phyloP scores from a whole-genome alignment of 2,888 invertebrate genomes.

The Resseliella maxima region DNA sequence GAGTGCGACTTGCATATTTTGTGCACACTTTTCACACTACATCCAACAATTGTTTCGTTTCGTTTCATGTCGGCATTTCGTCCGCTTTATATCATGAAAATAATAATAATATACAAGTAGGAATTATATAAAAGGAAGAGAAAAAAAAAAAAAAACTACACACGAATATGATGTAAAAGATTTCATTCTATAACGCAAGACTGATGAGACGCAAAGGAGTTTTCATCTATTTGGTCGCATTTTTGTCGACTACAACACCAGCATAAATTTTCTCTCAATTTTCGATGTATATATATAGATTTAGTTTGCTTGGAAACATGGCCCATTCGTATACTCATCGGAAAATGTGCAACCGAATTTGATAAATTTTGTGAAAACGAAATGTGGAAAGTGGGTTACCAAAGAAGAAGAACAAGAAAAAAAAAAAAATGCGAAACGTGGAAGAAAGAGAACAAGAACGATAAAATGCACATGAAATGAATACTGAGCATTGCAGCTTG shows the following conservation, averaged over 20 bases:
- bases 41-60: neutral
- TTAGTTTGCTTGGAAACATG: neutral
- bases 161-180: constrained; percentile 18
- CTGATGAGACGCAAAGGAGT: neutral
- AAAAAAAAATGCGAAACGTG: neutral
- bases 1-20: neutral
- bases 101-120: neutral
- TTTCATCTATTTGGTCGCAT: neutral
- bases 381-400: constrained; percentile 1
- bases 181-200: neutral
- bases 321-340: neutral
- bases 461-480: neutral
- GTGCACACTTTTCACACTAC: neutral
- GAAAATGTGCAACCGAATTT: constrained; percentile 40
- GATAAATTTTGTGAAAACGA: constrained; percentile 26
- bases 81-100: neutral
- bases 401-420: neutral
- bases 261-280: neutral
- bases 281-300: neutral
- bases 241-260: neutral
- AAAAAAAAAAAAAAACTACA: neutral
- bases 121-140: neutral
- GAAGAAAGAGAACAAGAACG: neutral
- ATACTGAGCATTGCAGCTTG: constrained; percentile 1
- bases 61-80: neutral